phyloP scores from a whole-genome alignment of 2,888 invertebrate genomes.

The Drosophila picticornis region DNA sequence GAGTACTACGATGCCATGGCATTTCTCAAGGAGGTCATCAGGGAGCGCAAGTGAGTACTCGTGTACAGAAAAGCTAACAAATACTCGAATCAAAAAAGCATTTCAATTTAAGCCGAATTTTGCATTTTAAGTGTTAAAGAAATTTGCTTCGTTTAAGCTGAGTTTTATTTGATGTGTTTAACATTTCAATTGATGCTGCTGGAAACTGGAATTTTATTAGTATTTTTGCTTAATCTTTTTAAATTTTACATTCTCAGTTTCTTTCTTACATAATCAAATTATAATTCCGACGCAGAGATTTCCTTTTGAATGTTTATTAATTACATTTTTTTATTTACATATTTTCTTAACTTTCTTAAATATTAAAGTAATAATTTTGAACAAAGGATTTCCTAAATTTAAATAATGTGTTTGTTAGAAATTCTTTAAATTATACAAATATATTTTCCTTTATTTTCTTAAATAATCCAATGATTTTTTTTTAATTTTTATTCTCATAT shows the following conservation, averaged over 20 bases:
- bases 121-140: not conserved
- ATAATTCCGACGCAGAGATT: not conserved
- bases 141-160: not conserved
- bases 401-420: not conserved
- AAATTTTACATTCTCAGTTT: not conserved
- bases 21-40: constrained; percentile 83
- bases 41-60: constrained; percentile 82
- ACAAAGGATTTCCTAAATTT: fast-evolving
- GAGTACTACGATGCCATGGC: constrained; percentile 84
- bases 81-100: not conserved
- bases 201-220: not conserved
- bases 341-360: not conserved
- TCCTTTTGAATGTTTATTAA: not conserved
- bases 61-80: fast-evolving
- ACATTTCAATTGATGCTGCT: not conserved
- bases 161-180: not conserved
- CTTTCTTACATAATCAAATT: not conserved
- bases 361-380: not conserved
- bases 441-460: not conserved
- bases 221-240: not conserved
- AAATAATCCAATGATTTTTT: not conserved
- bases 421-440: not conserved
- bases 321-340: not conserved
- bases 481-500: not conserved
- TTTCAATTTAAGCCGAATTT: not conserved